phyloP scores from a whole-genome alignment of 2,113 vertebrate genomes.

The Serilophus lunatus region DNA sequence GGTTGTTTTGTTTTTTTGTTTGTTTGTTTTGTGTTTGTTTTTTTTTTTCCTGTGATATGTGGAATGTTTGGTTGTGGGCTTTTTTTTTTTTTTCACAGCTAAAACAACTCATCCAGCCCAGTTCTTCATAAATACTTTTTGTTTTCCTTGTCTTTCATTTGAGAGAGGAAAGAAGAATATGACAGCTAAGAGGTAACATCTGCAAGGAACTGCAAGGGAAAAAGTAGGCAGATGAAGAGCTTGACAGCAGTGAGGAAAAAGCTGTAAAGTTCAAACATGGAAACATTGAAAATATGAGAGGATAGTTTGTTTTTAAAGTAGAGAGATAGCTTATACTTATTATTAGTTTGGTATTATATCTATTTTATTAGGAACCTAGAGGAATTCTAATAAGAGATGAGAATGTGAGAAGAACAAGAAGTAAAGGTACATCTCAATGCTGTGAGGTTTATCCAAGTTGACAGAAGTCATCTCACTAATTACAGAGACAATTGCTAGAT shows the following conservation, averaged over 20 bases:
- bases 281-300: not conserved
- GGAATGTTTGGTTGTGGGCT: no score
- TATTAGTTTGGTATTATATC: not conserved
- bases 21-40: no score
- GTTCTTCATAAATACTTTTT: not conserved
- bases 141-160: not conserved
- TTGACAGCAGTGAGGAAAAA: not conserved
- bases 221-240: not conserved
- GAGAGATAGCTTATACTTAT: not conserved
- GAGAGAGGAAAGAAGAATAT: not conserved
- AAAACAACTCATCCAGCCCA: not conserved
- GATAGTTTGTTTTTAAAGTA: not conserved
- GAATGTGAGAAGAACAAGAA: not conserved
- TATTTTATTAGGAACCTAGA: not conserved
- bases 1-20: no score
- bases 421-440: not conserved
- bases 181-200: not conserved
- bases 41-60: not conserved
- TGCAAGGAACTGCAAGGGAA: not conserved
- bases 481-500: not conserved
- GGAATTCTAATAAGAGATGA: not conserved
- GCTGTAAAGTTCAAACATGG: not conserved
- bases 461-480: not conserved
- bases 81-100: no score
- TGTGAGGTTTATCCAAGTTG: not conserved